phyloP scores from a whole-genome alignment of 2,113 vertebrate genomes.

The Galeopterus variegatus region DNA sequence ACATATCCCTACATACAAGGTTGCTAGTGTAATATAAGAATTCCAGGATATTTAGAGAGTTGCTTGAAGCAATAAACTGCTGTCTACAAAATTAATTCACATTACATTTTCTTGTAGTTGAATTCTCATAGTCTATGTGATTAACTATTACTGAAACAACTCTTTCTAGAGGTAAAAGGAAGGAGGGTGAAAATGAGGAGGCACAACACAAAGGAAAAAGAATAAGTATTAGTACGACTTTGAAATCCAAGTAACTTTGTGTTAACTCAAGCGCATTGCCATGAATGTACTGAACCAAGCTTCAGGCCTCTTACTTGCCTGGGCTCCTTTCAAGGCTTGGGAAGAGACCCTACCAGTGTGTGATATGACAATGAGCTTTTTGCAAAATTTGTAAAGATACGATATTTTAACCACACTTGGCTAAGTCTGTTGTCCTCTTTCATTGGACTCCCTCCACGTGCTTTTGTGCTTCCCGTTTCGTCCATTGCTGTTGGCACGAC shows the following conservation, averaged over 20 bases:
- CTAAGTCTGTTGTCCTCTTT: not conserved
- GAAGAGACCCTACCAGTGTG: accelerated
- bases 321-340: not conserved
- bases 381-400: not conserved
- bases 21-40: not conserved
- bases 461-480: accelerated
- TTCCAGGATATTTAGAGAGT: not conserved
- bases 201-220: not conserved
- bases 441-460: too few species aligned
- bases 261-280: not conserved
- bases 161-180: not conserved
- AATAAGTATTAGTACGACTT: not conserved
- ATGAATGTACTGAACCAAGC: not conserved
- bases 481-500: accelerated
- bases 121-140: not conserved
- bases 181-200: not conserved
- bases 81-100: not conserved
- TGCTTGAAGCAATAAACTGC: not conserved
- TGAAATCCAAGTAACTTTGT: not conserved
- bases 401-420: not conserved
- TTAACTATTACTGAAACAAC: not conserved
- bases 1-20: not conserved
- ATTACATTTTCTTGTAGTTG: not conserved
- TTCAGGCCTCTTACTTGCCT: not conserved
- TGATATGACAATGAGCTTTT: accelerated